Base-by-base conservation (phyloP, 2,888 invertebrate genomes). In the Acholoe squamosa region DNA sequence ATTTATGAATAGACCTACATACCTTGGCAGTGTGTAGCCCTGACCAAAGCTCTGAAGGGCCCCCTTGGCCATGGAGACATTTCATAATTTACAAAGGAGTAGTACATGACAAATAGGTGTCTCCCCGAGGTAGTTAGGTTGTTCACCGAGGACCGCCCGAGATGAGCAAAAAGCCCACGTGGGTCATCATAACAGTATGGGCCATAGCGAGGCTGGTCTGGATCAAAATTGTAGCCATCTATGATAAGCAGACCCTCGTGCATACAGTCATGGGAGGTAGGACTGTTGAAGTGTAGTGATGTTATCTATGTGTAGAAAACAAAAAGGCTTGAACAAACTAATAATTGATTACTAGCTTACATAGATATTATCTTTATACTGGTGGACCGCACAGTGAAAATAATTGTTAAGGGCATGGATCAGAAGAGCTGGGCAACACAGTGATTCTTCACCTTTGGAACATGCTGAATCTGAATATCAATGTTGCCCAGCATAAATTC, bases 171-270 rank as follows among this genome's bases (percentile, higher is more conserved):
- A 10, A 91, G 25, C 5, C 90, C 91, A 5, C 51, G 52, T 19
- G 91, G 91, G 14, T 90, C 90, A 22, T 86, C 54, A n/a, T 86
- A 71, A 43, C 91, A 91, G 43, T 86, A 90, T 22, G 91, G 91
- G 67, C 91, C 91, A 33, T 54, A 67, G 3, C 89, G 61, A 25
- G 31, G 25, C 22, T 34, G 28, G 14, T 22, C 28, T 0, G 76
- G 80, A 31, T 61, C 80, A 25, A 89, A 16, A 33, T n/a, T 28
- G 51, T 14, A 14, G 0, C 91, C 91, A 33, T 88, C 77, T 31
- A 43, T 22, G 10, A 91, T 22, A 0, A 91, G 25, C 10, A 91
- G 86, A 14, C 91, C 91, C 34, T 90, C 91, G 28, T 91, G 33
- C 52, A 76, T 52, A 51, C 91, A 91, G 33, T 52, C 34, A 12